Evolutionary conservation across 2,113 vertebrate genomes (phyloP), one percentile per base, ranked within the genome.

Genomic region (Microcebus tavaratra): DNA sequence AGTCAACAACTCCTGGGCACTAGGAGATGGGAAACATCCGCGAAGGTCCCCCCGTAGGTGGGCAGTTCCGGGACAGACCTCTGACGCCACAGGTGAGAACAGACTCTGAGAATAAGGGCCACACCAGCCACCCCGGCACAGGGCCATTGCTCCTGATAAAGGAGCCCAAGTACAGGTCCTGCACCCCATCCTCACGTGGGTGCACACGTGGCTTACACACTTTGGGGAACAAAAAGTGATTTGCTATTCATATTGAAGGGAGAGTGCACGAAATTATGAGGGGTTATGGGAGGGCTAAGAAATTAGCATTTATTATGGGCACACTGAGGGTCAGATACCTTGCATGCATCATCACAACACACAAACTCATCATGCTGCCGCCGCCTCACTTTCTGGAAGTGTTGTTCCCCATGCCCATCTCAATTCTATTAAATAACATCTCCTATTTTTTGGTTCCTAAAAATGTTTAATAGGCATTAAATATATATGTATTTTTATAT

Each of bases 1-100:
- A 85, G 68, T 61, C 85, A 95, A 87, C 79, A 86, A 42, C 34
- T 42, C 78, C 50, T 2, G 48, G 79, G 76, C 31, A 75, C 21
- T 75, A 39, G 90, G 91, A 68, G 86, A 39, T 31, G 63, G 59
- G 67, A 90, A 82, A 81, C 31, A 88, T 96, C 94, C 86, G 79
- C 65, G 29, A 72, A 78, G 84, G 20, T 7, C 72, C 9, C 70
- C 89, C 50, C 23, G 29, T 3, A 20, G 80, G 59, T 42, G 61
- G 68, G 84, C n/a, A 75, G 86, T 70, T 85, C 80, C 61, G 20
- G 63, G 55, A 88, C 57, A 94, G 31, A 31, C 21, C 63, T 57
- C 31, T 20, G 88, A 72, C 68, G 14, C n/a, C 18, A 79, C 2
- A 65, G 82, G 76, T 50, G 9, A 57, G 73, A 76, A 15, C 85